Evolutionary conservation across 2,113 vertebrate genomes (phyloP).

Genomic region (Donacobius atricapilla): DNA sequence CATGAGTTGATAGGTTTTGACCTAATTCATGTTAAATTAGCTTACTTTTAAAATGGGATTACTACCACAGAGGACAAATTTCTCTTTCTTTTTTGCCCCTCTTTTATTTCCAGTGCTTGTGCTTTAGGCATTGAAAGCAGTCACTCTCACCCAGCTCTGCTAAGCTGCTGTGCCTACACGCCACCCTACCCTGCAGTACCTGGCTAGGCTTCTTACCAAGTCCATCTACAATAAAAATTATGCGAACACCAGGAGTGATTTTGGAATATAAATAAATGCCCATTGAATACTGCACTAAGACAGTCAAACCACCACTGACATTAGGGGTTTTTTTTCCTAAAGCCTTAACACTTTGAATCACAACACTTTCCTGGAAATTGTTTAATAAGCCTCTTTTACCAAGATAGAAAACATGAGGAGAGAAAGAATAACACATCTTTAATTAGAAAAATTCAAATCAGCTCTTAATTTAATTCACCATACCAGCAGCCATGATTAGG

Average conservation of each 20-base stretch:
- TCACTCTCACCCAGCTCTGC: not conserved
- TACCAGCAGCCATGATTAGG: conserved; percentile 71
- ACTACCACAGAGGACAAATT: not conserved
- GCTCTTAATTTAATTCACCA: conserved; percentile 75
- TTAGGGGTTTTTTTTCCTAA: not conserved
- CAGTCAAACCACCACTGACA: not conserved
- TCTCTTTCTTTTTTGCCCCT: not conserved
- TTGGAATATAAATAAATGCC: not conserved
- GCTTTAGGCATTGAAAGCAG: not conserved
- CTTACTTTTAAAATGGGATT: not conserved
- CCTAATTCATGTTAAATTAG: not conserved
- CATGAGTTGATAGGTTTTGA: not conserved
- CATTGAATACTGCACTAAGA: not conserved
- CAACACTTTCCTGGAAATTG: conserved; percentile 4
- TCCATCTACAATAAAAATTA: not conserved
- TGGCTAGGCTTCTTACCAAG: not conserved
- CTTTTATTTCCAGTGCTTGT: not conserved
- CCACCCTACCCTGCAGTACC: not conserved
- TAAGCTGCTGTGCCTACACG: not conserved
- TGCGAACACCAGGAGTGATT: not conserved
- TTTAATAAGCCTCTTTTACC: conserved; percentile 40
- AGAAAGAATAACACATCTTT: conserved; percentile 65
- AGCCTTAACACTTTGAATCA: not conserved
- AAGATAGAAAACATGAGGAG: conserved; percentile 18
- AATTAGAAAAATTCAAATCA: conserved; percentile 78